phyloP scores from a whole-genome alignment of 2,113 vertebrate species.

The Pomatostomus ruficeps region DNA sequence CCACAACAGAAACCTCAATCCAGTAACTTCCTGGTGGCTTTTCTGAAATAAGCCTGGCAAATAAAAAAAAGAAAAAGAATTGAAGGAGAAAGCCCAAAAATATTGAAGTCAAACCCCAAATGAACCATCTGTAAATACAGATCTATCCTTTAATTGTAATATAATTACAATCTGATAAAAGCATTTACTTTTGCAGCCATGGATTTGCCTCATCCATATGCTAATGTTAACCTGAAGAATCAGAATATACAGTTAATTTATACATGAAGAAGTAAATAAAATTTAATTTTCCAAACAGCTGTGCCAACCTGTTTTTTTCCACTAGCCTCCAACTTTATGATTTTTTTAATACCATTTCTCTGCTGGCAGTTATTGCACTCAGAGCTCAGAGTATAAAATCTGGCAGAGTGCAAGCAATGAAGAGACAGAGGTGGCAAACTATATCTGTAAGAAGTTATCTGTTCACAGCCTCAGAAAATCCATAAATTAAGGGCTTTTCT shows the following conservation, averaged over 20 bases:
- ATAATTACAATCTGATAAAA: neutral
- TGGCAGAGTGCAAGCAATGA: neutral
- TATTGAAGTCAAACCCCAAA: neutral
- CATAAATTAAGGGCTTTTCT: neutral
- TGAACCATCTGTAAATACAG: neutral
- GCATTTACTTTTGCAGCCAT: neutral
- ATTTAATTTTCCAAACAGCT: neutral
- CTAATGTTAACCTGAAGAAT: neutral
- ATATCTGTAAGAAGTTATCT: neutral
- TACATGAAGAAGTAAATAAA: neutral
- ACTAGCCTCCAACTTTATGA: neutral
- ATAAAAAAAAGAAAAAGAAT: neutral
- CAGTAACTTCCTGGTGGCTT: slow-evolving; percentile 66
- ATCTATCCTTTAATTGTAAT: neutral
- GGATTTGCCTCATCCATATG: neutral
- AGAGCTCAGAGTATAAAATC: neutral
- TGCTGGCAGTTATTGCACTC: neutral
- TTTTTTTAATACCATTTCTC: neutral
- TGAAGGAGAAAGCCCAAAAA: neutral
- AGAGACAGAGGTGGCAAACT: neutral
- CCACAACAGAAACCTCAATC: slow-evolving; percentile 80
- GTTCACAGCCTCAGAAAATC: neutral
- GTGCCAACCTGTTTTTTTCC: neutral
- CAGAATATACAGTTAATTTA: neutral
- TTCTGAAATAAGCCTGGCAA: slow-evolving; percentile 79